A percentile compares a stretch with the other conserved stretches of the same genome.
These are phyloP conservation scores for Holcopasites calliopsidis DNA, from an alignment of 1,140 invertebrate species.

Conservation along the genomic window DNA sequence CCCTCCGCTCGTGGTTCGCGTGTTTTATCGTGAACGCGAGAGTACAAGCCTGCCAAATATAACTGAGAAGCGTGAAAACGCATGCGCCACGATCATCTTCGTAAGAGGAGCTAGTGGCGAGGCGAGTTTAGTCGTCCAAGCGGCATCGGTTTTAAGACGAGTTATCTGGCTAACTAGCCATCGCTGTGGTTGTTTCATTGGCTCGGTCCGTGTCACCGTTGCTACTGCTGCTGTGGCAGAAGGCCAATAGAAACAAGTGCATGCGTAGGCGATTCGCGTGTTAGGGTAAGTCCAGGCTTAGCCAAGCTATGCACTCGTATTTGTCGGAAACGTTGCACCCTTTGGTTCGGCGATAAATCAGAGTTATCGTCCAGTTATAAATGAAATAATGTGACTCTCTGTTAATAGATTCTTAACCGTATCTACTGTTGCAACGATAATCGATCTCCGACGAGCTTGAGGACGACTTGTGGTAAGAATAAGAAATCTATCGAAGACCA, in stretches of 20 bases:
- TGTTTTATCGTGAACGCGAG: constrained; percentile 27
- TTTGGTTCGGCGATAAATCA: too few species aligned
- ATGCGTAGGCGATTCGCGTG: constrained; percentile 31
- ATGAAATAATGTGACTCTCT: too few species aligned
- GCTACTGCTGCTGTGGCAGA: constrained; percentile 41
- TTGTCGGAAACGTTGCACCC: background rate
- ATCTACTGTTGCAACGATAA: too few species aligned
- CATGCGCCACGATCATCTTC: constrained; percentile 40
- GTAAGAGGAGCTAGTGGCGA: background rate
- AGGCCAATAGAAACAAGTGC: constrained; percentile 47
- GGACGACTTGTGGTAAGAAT: too few species aligned
- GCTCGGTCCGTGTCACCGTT: constrained; percentile 41
- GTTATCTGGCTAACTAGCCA: constrained; percentile 29
- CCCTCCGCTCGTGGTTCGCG: constrained; percentile 8
- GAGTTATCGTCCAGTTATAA: too few species aligned
- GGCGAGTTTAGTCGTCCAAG: constrained; percentile 54
- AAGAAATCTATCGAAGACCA: too few species aligned
- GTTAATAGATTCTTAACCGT: too few species aligned
- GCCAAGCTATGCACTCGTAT: constrained; percentile 1
- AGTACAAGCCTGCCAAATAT: constrained; percentile 53
- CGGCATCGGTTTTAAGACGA: too few species aligned
- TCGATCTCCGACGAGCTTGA: too few species aligned
- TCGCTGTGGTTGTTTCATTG: constrained; percentile 16
- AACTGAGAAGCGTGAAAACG: constrained; percentile 52
- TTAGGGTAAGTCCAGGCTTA: background rate